A percentile compares a stretch with the other conserved stretches of the same genome.
Evolutionary conservation across 2,888 invertebrate genomes (phyloP).

Genomic region (Cataglyphis albicans): DNA sequence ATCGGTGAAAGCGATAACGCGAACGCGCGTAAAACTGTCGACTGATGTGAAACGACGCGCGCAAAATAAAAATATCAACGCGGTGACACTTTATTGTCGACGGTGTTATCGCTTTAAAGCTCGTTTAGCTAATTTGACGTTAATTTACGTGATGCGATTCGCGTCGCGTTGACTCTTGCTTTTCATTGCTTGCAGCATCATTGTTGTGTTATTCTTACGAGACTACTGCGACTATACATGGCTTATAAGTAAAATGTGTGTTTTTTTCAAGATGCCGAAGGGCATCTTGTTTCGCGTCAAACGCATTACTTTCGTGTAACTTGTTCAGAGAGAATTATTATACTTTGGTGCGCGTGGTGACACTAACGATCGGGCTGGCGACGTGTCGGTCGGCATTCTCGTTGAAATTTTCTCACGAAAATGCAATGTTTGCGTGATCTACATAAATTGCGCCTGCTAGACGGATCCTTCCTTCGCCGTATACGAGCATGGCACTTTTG

Average conservation of each 20-base stretch:
- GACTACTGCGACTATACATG: constrained; percentile 13
- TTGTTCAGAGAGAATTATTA: constrained; percentile 16
- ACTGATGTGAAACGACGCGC: constrained; percentile 54
- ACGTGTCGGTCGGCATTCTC: background rate
- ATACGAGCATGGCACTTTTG: constrained; percentile 13
- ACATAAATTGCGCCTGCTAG: constrained; percentile 16
- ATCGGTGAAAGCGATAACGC: constrained; percentile 57
- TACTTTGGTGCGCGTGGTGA: constrained; percentile 4
- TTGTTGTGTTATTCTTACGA: background rate
- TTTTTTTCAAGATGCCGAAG: background rate
- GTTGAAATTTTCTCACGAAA: constrained; percentile 25
- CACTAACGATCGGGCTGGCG: constrained; percentile 20
- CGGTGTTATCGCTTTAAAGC: constrained; percentile 56
- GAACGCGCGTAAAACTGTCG: constrained; percentile 63
- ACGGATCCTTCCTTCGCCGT: background rate
- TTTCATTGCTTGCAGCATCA: no score
- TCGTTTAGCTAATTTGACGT: constrained; percentile 69
- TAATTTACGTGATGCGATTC: constrained; percentile 59
- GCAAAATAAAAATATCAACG: constrained; percentile 71
- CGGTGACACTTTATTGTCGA: constrained; percentile 64
- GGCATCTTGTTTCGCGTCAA: background rate
- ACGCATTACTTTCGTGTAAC: constrained; percentile 1
- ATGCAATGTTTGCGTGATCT: constrained; percentile 14
- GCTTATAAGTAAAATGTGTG: background rate
- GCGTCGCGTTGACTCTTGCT: background rate